Evolutionary conservation across 2,888 invertebrate species (phyloP).

Genomic region (Limnephilus marmoratus): DNA sequence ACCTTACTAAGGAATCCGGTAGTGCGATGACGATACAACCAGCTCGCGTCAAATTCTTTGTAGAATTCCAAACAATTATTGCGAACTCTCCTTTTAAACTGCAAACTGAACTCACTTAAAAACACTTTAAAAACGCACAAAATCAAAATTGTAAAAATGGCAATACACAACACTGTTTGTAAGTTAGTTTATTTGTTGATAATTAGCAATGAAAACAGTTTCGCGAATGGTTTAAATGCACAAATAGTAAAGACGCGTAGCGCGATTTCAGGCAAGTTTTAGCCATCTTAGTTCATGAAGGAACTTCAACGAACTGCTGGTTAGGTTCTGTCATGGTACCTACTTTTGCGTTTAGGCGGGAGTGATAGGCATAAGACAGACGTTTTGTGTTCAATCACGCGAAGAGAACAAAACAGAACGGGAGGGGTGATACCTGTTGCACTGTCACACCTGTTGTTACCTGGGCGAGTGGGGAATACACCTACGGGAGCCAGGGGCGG

Average conservation of each 20-base stretch:
- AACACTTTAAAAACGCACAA: neutral
- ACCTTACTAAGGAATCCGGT: neutral
- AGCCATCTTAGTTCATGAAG: neutral
- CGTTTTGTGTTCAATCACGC: neutral
- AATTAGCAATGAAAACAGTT: neutral
- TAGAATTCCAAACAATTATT: slow-evolving; percentile 2
- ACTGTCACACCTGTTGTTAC: slow-evolving; percentile 17
- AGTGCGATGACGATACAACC: neutral
- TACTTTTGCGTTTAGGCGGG: neutral
- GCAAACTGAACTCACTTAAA: neutral
- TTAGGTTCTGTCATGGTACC: neutral
- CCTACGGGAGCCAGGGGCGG: neutral
- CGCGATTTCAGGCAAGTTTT: neutral
- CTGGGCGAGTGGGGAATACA: neutral
- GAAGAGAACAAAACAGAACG: neutral
- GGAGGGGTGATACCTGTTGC: slow-evolving; percentile 1
- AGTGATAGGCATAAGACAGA: neutral
- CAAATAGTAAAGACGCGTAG: neutral
- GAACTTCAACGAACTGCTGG: neutral
- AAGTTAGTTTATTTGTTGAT: neutral
- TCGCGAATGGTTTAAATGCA: neutral
- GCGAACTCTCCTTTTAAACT: neutral
- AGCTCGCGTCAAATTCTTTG: neutral
- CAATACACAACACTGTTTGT: neutral
- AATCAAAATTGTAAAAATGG: neutral